phyloP scores from a whole-genome alignment of 37 sponge, comb jelly and placozoan species.

The Oopsacas minuta region DNA sequence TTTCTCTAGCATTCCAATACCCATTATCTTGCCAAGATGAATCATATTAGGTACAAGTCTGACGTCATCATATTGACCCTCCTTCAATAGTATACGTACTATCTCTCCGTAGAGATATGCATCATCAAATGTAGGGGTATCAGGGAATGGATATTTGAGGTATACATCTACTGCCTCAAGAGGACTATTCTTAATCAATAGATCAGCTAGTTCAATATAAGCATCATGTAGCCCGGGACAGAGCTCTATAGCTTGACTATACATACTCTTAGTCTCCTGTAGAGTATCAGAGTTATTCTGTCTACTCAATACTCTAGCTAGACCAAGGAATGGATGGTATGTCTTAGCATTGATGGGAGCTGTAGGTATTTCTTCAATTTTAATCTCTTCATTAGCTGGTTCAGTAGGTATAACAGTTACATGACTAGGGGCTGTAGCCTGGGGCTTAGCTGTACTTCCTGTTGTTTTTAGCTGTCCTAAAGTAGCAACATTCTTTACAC shows the following conservation, averaged over 20 bases:
- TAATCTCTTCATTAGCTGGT: not conserved
- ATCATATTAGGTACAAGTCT: slow-evolving; percentile 52
- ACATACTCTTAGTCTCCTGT: slow-evolving; percentile 45
- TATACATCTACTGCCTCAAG: slow-evolving; percentile 76
- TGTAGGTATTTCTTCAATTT: not conserved
- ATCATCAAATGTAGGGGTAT: slow-evolving; percentile 82
- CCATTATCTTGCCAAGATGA: slow-evolving; percentile 73
- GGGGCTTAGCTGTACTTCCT: not conserved
- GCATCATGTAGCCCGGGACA: slow-evolving; percentile 77
- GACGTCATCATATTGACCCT: slow-evolving; percentile 58
- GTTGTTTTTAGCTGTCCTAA: slow-evolving; percentile 49
- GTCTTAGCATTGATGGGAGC: slow-evolving; percentile 41
- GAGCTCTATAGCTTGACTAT: slow-evolving; percentile 63
- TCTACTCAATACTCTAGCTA: slow-evolving; percentile 62
- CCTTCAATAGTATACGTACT: slow-evolving; percentile 63
- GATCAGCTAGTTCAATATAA: slow-evolving; percentile 87
- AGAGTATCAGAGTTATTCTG: slow-evolving; percentile 7
- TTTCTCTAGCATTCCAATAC: slow-evolving; percentile 73
- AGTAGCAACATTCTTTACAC: slow-evolving; percentile 50
- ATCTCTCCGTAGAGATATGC: slow-evolving; percentile 89
- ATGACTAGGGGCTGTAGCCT: not conserved
- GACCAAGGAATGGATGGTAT: slow-evolving; percentile 59
- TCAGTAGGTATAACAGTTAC: not conserved
- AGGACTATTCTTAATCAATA: slow-evolving; percentile 47
- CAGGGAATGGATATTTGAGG: slow-evolving; percentile 67